Conservation (phyloP, 35 echinoderm and acorn worm genomes). For the Heliocidaris tuberculata region DNA sequence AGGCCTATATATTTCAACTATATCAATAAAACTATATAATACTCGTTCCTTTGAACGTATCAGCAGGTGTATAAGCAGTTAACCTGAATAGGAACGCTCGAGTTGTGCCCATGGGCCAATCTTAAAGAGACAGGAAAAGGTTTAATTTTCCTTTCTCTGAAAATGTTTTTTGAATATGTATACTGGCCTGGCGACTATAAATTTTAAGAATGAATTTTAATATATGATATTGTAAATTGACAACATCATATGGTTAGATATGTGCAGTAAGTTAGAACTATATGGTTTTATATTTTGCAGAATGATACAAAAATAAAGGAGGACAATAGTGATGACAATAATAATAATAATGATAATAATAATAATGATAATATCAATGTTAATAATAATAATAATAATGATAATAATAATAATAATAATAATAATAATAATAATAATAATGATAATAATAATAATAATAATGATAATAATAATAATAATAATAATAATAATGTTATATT, state of each 20-base stretch:
- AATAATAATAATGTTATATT: background rate
- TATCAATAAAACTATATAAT: background rate
- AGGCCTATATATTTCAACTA: background rate
- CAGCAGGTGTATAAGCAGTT: background rate
- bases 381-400: background rate
- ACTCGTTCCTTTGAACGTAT: background rate
- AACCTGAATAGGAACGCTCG: background rate
- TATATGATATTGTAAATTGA: too few species aligned
- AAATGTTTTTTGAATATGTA: too few species aligned
- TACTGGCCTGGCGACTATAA: too few species aligned
- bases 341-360: background rate
- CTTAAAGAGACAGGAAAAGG: background rate
- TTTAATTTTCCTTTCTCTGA: too few species aligned
- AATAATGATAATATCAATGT: background rate
- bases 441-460: conserved; percentile 15
- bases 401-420: conserved; percentile 24
- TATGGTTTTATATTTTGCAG: too few species aligned
- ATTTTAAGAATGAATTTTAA: too few species aligned
- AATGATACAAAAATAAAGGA: too few species aligned
- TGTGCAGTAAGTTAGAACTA: too few species aligned
- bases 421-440: background rate
- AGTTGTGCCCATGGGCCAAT: background rate
- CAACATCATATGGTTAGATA: too few species aligned
- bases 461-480: too few species aligned
- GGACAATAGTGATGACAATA: background rate